Evolutionary conservation across 1,140 invertebrate species (phyloP), one percentile per base, ranked within the genome.

Genomic region (Drosophila triauraria): DNA sequence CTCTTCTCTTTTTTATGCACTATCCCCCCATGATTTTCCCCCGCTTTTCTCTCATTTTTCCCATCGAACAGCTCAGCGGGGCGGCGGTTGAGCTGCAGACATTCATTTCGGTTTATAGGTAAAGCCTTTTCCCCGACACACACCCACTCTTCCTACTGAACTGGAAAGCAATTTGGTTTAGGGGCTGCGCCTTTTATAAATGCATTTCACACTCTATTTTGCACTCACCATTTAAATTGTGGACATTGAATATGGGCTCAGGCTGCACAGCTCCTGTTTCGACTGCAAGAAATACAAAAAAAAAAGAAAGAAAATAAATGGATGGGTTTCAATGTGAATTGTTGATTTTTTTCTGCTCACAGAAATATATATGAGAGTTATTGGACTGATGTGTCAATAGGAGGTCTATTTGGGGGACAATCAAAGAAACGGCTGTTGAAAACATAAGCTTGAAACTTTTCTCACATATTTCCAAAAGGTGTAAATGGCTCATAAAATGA

Each of bases 21-120:
- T 54, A 38, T 9, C 6, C 6, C 27, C n/a, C 2, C 30, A 15
- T 32, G 30, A 7, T 20, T 3, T 20, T 44, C 4, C 58, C 27
- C 20, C 20, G 12, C 56, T 30, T 48, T 30, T 27, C 47, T 23
- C 13, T 40, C 30, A 25, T n/a, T 63, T 63, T 42, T n/a, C n/a
- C 17, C 60, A 38, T 30, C 46, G 38, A 59, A 65, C 50, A 48
- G 23, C 56, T 46, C 60, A 60, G 58, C 46, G 40, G 47, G 67
- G 67, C 47, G 47, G 51, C 27, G n/a, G 13, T 44, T 25, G 20
- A 47, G 58, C 63, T 72, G 59, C 74, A 84, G 81, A 76, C 82
- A 87, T 86, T 87, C 84, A 86, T 87, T 80, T 87, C 63, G 83
- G 80, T 86, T 87, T 82, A 82, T 87, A 80, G 75, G 70, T 72